phyloP scores from a whole-genome alignment of 2,888 invertebrate species.

The Papilio demoleus region DNA sequence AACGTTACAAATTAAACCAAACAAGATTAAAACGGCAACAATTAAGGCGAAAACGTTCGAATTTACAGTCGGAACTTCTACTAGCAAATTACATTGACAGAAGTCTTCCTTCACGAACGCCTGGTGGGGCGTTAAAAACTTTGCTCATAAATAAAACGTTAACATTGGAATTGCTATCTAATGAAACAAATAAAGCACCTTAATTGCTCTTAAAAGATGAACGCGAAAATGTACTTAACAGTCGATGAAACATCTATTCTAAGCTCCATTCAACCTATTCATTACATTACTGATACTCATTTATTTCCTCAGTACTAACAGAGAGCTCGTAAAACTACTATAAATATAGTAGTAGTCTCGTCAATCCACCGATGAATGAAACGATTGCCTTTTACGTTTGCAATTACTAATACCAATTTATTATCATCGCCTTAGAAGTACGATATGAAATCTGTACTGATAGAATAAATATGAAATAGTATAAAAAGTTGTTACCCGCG shows the following conservation, averaged over 20 bases:
- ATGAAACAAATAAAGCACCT: conserved; percentile 69
- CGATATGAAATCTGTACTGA: too few relatives aligned
- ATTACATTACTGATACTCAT: conserved; percentile 26
- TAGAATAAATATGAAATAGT: too few relatives aligned
- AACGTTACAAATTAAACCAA: background rate
- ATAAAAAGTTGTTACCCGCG: too few relatives aligned
- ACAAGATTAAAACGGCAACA: conserved; percentile 18
- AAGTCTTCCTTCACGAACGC: conserved; percentile 46
- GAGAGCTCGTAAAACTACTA: conserved; percentile 2
- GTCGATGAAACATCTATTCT: conserved; percentile 54
- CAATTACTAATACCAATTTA: background rate
- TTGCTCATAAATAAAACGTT: conserved; percentile 61
- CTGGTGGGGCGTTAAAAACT: conserved; percentile 52
- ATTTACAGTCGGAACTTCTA: conserved; percentile 26
- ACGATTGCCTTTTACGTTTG: conserved; percentile 8
- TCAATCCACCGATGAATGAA: background rate
- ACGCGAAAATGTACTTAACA: conserved; percentile 47
- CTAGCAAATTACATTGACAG: conserved; percentile 45
- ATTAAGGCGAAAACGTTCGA: conserved; percentile 20
- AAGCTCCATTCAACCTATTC: conserved; percentile 45
- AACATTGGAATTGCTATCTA: conserved; percentile 58
- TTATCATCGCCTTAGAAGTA: too few relatives aligned
- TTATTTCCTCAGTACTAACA: conserved; percentile 21
- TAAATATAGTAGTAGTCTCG: conserved; percentile 22
- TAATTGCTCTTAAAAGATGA: conserved; percentile 66